These are phyloP conservation scores for Nebria brevicollis DNA, from an alignment of 2,888 invertebrate genomes.

Conservation along the genomic window DNA sequence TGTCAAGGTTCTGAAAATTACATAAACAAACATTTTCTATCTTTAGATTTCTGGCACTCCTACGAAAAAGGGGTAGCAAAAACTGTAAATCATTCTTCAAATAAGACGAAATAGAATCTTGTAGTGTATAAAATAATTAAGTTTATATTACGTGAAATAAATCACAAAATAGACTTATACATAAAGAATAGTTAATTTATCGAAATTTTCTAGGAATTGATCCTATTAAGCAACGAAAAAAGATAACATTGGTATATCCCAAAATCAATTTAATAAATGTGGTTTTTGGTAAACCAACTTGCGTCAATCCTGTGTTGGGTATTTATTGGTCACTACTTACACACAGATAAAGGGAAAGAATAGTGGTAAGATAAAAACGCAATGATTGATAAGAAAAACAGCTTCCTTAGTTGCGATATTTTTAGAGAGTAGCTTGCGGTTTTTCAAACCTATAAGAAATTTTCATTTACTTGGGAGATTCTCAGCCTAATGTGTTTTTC, in stretches of 20 bases:
- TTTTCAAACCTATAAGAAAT: no score
- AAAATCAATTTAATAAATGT: not conserved
- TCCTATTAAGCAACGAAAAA: not conserved
- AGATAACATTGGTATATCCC: not conserved
- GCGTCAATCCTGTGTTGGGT: not conserved
- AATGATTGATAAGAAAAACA: not conserved
- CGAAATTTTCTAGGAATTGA: no score
- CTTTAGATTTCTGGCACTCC: not conserved
- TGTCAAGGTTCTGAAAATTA: not conserved
- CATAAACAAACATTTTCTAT: not conserved
- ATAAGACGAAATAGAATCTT: no score
- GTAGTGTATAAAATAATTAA: no score
- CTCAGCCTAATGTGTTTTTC: no score
- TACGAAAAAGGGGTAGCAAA: not conserved
- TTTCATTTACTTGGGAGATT: no score
- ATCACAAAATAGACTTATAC: no score
- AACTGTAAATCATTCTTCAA: not conserved
- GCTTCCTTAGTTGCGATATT: no score
- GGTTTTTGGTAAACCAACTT: not conserved
- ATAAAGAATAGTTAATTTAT: no score
- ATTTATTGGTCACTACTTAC: not conserved
- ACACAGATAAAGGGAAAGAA: not conserved
- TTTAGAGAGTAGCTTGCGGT: no score
- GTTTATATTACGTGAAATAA: no score
- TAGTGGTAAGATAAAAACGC: not conserved